Evolutionary conservation across 2,888 invertebrate genomes (phyloP), one percentile per base, ranked within the genome.

Genomic region (Apocheima hispidaria): DNA sequence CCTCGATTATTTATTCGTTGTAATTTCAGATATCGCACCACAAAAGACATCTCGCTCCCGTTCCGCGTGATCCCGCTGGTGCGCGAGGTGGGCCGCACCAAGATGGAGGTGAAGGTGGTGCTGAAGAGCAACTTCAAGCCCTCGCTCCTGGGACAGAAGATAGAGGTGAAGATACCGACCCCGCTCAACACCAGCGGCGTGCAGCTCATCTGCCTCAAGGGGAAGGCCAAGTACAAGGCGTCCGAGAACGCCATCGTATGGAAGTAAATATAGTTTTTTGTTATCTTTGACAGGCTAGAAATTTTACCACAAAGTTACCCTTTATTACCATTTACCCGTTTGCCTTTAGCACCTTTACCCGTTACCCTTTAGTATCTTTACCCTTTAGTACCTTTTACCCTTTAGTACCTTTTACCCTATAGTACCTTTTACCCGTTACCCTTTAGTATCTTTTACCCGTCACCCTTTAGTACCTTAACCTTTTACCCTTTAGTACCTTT

Each of bases 41-140:
- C 99, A 20, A 99, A 99, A 90, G 99, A 99, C 93, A 99, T 99
- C 81, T 99, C 99, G 50, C 94, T 99, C 70, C 99, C 99, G 69
- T 99, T 99, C 95, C 97, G 99, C 70, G 99, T 99, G 64, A 99
- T 99, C 82, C 99, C 99, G 0, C 92, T 99, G 38, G 99, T 99
- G 0, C 95, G 99, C 0, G 99, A 99, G 88, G 99, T 99, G 2
- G 99, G 99, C 0, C 96, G 99, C 72, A 99, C 99, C 76, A 99
- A 99, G 92, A 99, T 99, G 99, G 99, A 99, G 87, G 99, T 99
- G 0, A 99, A 99, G 86, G 99, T 99, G 12, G 99, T 99, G 0
- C 94, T 99, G 54, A 99, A 99, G 93, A 99, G 99, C 62, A 99
- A 99, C 93, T 99, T 99, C 90, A 99, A 99, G 88, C 98, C 99